Evolutionary conservation across 2,888 invertebrate species (phyloP).

Genomic region (Drosophila anomelani): DNA sequence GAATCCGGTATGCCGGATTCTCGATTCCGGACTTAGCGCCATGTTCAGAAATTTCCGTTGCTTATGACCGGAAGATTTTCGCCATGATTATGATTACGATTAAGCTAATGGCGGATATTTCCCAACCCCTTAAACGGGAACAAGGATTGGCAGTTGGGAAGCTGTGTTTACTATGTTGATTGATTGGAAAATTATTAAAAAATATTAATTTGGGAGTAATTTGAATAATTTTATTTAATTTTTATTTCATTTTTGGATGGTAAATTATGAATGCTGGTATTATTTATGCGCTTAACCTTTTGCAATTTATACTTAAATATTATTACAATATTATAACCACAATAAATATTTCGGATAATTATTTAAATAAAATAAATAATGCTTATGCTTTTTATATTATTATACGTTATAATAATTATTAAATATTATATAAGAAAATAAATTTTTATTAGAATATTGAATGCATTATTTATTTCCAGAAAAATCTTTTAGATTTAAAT

Average conservation of each 20-base stretch:
- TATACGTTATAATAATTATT: no score
- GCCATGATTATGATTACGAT: conserved; percentile 71
- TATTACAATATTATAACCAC: no score
- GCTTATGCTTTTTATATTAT: no score
- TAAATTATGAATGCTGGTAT: background rate
- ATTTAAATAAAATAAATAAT: no score
- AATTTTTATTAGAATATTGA: background rate
- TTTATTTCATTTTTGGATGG: background rate
- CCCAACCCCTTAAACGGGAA: conserved; percentile 52
- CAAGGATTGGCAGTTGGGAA: background rate
- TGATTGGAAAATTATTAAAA: background rate
- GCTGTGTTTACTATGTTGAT: background rate
- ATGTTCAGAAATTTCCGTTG: conserved; percentile 71
- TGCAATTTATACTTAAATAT: background rate
- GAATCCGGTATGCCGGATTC: conserved; percentile 39
- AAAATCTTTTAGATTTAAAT: background rate
- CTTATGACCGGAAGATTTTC: conserved; percentile 77
- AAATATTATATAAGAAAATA: no score
- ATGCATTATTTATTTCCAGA: no score
- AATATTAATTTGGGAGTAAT: background rate
- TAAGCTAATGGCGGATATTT: conserved; percentile 73
- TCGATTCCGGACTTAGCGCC: conserved; percentile 63
- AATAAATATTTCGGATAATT: background rate
- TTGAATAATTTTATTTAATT: background rate
- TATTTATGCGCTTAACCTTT: background rate